Percentiles rank a stretch among this genome's conserved stretches.
Conservation (phyloP, 2,888 invertebrate genomes). For the Hypomecis punctinalis region DNA sequence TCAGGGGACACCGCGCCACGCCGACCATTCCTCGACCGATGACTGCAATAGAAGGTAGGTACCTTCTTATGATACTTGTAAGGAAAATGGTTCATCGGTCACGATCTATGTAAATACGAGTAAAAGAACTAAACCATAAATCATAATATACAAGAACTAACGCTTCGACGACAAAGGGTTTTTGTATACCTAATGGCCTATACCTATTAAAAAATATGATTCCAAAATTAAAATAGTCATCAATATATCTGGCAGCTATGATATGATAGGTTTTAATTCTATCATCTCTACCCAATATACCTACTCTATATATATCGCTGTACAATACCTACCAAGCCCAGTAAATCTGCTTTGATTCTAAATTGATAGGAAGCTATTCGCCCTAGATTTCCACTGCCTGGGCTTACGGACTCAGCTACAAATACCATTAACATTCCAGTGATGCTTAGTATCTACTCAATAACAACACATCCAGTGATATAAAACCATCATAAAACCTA, state of each 20-base stretch:
- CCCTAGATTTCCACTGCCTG: slow-evolving; percentile 12
- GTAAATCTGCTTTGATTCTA: slow-evolving; percentile 15
- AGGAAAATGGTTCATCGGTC: neutral
- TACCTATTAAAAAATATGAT: no score
- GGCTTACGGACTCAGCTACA: slow-evolving; percentile 4
- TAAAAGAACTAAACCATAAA: neutral
- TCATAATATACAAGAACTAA: no score
- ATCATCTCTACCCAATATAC: no score
- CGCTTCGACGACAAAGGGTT: no score
- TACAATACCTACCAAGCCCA: neutral
- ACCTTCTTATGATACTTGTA: neutral
- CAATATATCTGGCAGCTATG: no score
- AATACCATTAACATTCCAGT: slow-evolving; percentile 12
- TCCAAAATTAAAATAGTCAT: no score
- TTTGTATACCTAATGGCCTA: no score
- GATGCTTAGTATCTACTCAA: neutral
- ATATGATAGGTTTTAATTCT: no score
- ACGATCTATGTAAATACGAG: neutral
- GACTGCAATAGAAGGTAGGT: slow-evolving; percentile 37
- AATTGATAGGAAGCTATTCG: slow-evolving; percentile 18
- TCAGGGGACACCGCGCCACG: slow-evolving; percentile 56
- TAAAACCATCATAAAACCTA: neutral
- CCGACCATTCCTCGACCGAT: slow-evolving; percentile 58
- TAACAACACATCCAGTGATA: neutral
- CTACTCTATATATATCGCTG: no score